Conservation (phyloP, 2,113 vertebrate species). For the Meles meles region DNA sequence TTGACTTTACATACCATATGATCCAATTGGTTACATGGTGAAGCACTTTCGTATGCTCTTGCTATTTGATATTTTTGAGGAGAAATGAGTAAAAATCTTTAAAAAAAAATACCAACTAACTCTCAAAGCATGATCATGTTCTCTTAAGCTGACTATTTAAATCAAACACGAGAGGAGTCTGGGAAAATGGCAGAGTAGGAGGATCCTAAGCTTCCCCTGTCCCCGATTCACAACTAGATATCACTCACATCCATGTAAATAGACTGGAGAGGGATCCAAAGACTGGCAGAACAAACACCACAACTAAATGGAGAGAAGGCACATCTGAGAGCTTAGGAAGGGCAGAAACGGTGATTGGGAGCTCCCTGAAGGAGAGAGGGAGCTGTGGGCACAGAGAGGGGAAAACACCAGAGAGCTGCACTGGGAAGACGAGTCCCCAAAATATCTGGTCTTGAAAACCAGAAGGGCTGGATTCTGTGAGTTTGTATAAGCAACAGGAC, state of each 20-base stretch:
- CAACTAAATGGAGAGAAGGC: not conserved
- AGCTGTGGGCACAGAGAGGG: not conserved
- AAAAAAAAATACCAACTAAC: not conserved
- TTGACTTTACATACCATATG: not conserved
- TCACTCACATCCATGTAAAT: not conserved
- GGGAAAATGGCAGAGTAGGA: not conserved
- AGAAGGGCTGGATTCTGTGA: not conserved
- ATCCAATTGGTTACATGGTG: not conserved
- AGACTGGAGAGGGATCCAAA: not conserved
- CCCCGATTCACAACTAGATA: not conserved
- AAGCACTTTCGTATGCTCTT: not conserved
- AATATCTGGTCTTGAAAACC: not conserved
- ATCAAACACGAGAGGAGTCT: not conserved
- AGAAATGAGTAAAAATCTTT: not conserved
- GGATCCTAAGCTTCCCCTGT: not conserved
- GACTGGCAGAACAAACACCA: not conserved
- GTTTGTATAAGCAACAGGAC: not conserved
- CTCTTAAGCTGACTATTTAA: constrained; percentile 25
- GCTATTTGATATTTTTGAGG: not conserved
- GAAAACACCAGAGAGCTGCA: not conserved
- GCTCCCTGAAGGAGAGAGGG: not conserved
- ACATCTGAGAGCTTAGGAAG: not conserved
- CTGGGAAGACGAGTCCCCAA: not conserved
- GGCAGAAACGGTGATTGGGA: not conserved
- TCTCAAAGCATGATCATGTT: not conserved